Base-by-base conservation (phyloP, 2,888 invertebrate species). In the Apotomis betuletana region DNA sequence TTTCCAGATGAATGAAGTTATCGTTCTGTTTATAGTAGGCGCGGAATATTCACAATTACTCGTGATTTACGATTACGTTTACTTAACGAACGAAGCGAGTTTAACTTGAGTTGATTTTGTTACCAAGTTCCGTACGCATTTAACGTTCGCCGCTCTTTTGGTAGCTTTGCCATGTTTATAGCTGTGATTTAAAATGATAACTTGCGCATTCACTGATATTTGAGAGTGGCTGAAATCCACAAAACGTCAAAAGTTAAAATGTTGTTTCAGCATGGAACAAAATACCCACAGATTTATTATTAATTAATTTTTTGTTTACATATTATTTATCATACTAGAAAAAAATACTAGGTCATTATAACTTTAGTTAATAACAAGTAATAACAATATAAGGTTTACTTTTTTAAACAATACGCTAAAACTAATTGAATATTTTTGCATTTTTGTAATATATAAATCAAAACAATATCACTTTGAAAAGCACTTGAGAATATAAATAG, bases 51-150 rank as follows among this genome's bases (percentile, higher is more conserved):
- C 77, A 80, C 77, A 82, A 79, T 76, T 75, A 79, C 75, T 75
- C 67, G 73, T 83, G 81, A 85, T 84, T 85, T 83, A 84, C 80
- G 80, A 78, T 79, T 80, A 78, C 75, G 74, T 79, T 79, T 77
- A 76, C 70, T 68, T 72, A 77, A 75, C 74, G 74, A 78, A 75
- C 63, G 38, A 68, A 73, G 71, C 57, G 72, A 75, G 74, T 75
- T 77, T 69, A 68, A 75, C 78, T 74, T 61, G 75, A 79, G 77
- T 79, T 76, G 79, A 80, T 82, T 81, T 79, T 70, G 75, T 76
- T 75, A 69, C 63, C 68, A 76, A 75, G 57, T 76, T 78, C 71
- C 75, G 79, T 79, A 77, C 75, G 80, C 78, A 77, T 77, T 79
- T 27, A 27, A 74, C 41, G 62, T 44, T 72, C 38, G 15, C 62